These are phyloP conservation scores for Laupala kohalensis DNA, from an alignment of 1,140 invertebrate genomes.

Conservation along the genomic window DNA sequence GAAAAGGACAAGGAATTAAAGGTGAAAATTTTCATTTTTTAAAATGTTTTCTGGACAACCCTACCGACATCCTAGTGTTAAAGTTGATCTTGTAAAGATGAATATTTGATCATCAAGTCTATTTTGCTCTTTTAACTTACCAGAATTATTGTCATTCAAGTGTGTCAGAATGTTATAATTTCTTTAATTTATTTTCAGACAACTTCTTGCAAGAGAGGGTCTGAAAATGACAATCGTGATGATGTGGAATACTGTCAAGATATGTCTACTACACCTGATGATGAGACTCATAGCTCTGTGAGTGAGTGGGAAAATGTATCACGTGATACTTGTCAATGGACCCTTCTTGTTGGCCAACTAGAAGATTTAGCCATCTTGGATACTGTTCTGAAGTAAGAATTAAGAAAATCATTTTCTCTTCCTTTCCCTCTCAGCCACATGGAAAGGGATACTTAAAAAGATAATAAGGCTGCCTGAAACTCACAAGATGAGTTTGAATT, in stretches of 20 bases:
- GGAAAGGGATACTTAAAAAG: no score
- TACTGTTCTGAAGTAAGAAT: constrained; percentile 25
- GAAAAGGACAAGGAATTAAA: constrained; percentile 32
- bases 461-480: no score
- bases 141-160: no score
- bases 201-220: no score
- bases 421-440: no score
- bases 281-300: constrained; percentile 16
- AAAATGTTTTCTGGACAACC: background rate
- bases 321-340: constrained; percentile 73
- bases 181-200: no score
- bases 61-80: background rate
- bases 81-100: background rate
- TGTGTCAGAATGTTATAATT: no score
- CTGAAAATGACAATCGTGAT: constrained; percentile 6
- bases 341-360: constrained; percentile 69
- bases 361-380: constrained; percentile 75
- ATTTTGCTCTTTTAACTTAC: no score
- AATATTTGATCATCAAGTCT: background rate
- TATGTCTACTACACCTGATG: constrained; percentile 11
- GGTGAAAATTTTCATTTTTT: background rate
- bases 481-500: no score
- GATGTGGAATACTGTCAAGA: background rate
- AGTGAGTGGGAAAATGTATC: constrained; percentile 72
- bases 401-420: no score